Conservation (phyloP, 1,140 invertebrate species). For the Drosophila elegans region DNA sequence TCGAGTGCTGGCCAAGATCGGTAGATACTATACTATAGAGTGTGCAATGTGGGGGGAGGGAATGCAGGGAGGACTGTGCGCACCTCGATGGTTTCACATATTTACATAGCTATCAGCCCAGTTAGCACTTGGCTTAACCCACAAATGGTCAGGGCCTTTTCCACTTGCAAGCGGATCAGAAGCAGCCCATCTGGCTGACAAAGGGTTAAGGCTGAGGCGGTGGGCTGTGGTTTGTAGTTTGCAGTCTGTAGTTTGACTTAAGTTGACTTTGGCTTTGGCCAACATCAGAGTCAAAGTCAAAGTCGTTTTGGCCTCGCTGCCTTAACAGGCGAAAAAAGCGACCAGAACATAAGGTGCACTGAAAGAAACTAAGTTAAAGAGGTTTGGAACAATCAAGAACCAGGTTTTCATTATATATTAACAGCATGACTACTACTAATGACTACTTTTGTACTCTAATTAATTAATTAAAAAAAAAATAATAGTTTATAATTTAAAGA, state of each 20-base stretch:
- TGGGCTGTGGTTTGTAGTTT: conserved; percentile 5
- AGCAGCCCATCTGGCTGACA: not conserved
- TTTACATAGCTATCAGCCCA: conserved; percentile 48
- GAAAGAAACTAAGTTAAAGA: not conserved
- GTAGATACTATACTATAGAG: not conserved
- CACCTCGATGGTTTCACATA: conserved; percentile 16
- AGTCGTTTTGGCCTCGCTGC: conserved; percentile 42
- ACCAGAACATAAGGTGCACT: conserved; percentile 11
- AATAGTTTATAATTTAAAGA: too few relatives aligned
- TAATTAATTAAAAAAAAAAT: too few relatives aligned
- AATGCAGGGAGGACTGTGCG: conserved; percentile 1
- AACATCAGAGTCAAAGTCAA: conserved; percentile 33
- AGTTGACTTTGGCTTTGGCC: conserved; percentile 27
- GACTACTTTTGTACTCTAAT: too few relatives aligned
- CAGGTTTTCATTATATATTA: too few relatives aligned
- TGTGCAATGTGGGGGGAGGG: not conserved
- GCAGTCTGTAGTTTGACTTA: conserved; percentile 3
- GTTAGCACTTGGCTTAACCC: conserved; percentile 40
- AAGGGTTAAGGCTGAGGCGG: conserved; percentile 10
- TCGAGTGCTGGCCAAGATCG: conserved; percentile 8
- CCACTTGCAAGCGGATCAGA: conserved; percentile 1
- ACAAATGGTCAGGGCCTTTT: conserved; percentile 5
- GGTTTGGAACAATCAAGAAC: too few relatives aligned
- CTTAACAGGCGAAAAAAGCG: conserved; percentile 32
- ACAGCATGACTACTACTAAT: too few relatives aligned